Base-by-base conservation (phyloP, 1,140 invertebrate species). In the Telenomus remus region DNA sequence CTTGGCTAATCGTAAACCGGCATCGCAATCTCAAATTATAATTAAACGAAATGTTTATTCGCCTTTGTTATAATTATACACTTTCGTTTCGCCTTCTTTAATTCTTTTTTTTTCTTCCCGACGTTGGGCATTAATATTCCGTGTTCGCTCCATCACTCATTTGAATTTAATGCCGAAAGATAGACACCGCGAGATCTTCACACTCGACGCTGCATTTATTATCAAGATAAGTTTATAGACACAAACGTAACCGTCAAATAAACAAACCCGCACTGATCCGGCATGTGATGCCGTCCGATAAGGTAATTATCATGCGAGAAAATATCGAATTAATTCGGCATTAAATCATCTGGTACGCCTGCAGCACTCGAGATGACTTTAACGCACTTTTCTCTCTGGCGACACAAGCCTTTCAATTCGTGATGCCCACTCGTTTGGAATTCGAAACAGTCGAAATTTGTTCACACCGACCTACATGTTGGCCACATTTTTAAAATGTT, bases 241-340 rank as follows among this genome's bases (percentile, higher is more conserved):
- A 47, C 44, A 49, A 56, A 65, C 42, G 43, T 50, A 27, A 6
- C 46, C 35, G 35, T 49, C 63, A 13, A 65, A 65, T 65, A 65
- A 65, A 65, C 63, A 56, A 56, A 44, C 14, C 16, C 44, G 8
- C 7, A 46, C n/a, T 27, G 64, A 68, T 68, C 49, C 37, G 2
- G 42, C 54, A 42, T 3, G 9, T 39, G 9, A n/a, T 43, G 48
- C 54, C 46, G 50, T 66, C 34, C 54, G 64, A 68, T 68, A 68
- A 68, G 64, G 39, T 68, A 68, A 68, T 68, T 68, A 68, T 68
- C 59, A 59, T 68, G 47, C 64, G 64, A 59, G 64, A 53, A 68
- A 68, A 68, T 68, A 43, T 15, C 16, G 19, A 19, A 68, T 68
- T 68, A 68, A 59, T 59, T 42, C 35, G 39, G 39, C 55, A 14